These are phyloP conservation scores for Coregonus clupeaformis DNA, from an alignment of 2,113 vertebrate genomes.

Conservation along the genomic window DNA sequence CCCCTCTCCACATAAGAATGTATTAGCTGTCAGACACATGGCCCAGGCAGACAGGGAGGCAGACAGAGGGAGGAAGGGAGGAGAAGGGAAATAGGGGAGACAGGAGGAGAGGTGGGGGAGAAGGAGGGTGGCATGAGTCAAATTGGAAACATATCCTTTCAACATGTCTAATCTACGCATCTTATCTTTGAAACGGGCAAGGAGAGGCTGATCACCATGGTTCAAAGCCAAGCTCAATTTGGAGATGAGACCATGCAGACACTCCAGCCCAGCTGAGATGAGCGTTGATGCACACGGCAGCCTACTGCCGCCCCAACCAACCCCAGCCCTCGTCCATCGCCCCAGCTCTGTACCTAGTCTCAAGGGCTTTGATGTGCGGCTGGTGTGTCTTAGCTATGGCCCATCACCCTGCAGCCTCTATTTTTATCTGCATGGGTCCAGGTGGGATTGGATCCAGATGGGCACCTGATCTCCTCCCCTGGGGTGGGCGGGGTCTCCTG, in stretches of 20 bases:
- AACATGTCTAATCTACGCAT: constrained; percentile 68
- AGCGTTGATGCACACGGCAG: neutral
- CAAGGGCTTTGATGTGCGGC: constrained; percentile 46
- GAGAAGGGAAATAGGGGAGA: constrained; percentile 28
- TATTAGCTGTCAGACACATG: constrained; percentile 83
- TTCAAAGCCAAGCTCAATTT: constrained; percentile 52
- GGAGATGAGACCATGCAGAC: constrained; percentile 34
- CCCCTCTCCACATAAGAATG: constrained; percentile 60
- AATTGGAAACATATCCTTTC: constrained; percentile 73
- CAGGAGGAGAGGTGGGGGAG: constrained; percentile 32
- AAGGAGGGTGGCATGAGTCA: constrained; percentile 73
- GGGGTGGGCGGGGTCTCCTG: constrained; percentile 32
- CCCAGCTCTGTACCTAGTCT: neutral
- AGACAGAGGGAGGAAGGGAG: constrained; percentile 33
- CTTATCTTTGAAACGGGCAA: constrained; percentile 62
- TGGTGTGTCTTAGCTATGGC: constrained; percentile 34
- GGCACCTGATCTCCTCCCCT: constrained; percentile 9
- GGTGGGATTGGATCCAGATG: constrained; percentile 72
- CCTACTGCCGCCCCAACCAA: neutral
- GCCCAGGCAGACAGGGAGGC: constrained; percentile 56
- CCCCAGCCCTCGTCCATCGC: neutral
- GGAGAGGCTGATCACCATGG: constrained; percentile 35
- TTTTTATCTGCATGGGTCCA: constrained; percentile 60
- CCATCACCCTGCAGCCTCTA: constrained; percentile 44
- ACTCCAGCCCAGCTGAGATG: constrained; percentile 4